Conservation (phyloP, 1,140 invertebrate genomes). For the Drosophila rhopaloa region DNA sequence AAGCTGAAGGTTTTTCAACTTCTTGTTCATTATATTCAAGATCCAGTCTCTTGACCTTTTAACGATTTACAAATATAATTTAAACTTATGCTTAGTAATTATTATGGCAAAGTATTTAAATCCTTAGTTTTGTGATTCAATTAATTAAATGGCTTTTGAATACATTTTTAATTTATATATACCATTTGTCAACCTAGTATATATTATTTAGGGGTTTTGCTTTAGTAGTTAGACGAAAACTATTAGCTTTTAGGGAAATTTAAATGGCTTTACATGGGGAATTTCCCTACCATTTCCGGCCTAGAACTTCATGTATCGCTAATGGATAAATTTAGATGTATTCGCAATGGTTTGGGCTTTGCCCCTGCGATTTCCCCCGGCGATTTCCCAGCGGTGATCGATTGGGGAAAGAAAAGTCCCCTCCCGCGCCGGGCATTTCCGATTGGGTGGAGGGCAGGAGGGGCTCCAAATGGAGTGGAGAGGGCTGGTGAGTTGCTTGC, state of each 20-base stretch:
- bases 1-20: too few species aligned
- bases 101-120: too few species aligned
- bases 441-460: background rate
- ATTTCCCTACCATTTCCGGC: background rate
- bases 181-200: background rate
- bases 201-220: background rate
- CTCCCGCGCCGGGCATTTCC: conserved; percentile 35
- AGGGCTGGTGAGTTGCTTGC: conserved; percentile 55
- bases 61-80: too few species aligned
- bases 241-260: conserved; percentile 2
- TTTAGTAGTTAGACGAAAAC: background rate
- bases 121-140: too few species aligned
- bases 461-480: background rate
- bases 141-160: too few species aligned
- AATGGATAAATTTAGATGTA: conserved; percentile 49
- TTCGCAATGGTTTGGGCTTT: conserved; percentile 9
- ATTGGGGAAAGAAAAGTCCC: conserved; percentile 28
- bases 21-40: too few species aligned
- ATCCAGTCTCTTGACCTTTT: too few species aligned
- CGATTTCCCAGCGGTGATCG: conserved; percentile 9
- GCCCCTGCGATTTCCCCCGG: conserved; percentile 12
- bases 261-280: background rate
- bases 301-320: background rate
- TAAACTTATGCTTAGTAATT: too few species aligned
- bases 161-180: too few species aligned